Evolutionary conservation across 2,888 invertebrate species (phyloP), one percentile per base, ranked within the genome.

Genomic region (Stegana nigrithorax): DNA sequence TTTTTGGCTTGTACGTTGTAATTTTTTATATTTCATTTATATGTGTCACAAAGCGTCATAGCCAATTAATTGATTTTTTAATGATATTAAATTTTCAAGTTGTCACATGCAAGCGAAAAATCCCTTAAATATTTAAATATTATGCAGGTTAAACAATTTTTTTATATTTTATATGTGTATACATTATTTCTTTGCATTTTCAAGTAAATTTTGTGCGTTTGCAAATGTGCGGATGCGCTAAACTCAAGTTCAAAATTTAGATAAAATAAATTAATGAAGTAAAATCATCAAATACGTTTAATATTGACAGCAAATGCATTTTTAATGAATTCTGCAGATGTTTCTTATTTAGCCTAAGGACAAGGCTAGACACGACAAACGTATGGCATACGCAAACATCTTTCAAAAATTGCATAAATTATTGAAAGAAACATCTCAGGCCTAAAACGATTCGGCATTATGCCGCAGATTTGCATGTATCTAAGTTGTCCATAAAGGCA

Each of bases 351-450:
- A 61, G 62, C 73, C 71, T 74, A 76, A 74, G 78, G 74, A 78
- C 76, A 74, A 74, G 65, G 65, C 76, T 51, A 72, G 73, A 76
- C 78, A 77, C 67, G 78, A 72, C 59, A 21, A 47, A 65, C 32
- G 60, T 63, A 63, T 39, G 39, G 39, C 17, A n/a, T 4, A n/a
- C 12, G 39, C 39, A 39, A 10, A 39, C n/a, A 5, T n/a, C 6
- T 14, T n/a, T 39, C 5, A 3, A 36, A 36, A 8, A 3, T 36
- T 5, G 4, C 10, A 36, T n/a, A 36, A 6, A 36, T n/a, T 14
- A 39, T 2, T 8, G 2, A 39, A 39, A 4, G 6, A 39, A 10
- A n/a, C n/a, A n/a, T n/a, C n/a, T n/a, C n/a, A n/a, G n/a, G n/a
- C n/a, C n/a, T n/a, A n/a, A n/a, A n/a, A n/a, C n/a, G n/a, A n/a